Conservation (phyloP, 2,113 vertebrate species). For the Bubalus kerabau region DNA sequence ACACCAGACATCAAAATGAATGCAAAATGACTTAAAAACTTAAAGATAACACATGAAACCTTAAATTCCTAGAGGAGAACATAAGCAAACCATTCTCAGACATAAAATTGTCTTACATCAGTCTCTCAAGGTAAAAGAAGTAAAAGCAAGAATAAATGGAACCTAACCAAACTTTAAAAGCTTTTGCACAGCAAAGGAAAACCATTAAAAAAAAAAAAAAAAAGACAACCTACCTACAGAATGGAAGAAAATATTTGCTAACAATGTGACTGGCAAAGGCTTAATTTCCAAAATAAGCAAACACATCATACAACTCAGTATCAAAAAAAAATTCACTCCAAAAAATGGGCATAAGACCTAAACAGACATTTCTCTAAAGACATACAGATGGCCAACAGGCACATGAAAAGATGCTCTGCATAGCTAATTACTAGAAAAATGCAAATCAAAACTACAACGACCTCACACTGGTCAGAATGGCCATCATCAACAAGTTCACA, state of each 20-base stretch:
- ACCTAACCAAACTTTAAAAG: background rate
- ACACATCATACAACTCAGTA: background rate
- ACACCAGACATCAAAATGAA: background rate
- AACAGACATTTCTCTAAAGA: background rate
- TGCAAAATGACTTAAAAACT: background rate
- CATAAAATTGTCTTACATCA: background rate
- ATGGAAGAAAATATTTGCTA: background rate
- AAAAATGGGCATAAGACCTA: background rate
- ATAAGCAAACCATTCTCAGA: background rate
- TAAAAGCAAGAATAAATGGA: background rate
- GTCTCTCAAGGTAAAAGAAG: background rate
- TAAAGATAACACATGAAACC: background rate
- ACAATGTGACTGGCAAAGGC: background rate
- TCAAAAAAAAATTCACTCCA: background rate
- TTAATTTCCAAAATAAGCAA: background rate
- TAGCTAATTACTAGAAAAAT: background rate
- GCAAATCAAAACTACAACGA: background rate
- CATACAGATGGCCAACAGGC: background rate
- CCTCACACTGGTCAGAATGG: background rate
- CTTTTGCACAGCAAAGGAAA: background rate
- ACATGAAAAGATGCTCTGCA: background rate
- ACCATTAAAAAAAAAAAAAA: background rate
- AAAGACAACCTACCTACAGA: background rate
- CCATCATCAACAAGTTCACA: background rate
- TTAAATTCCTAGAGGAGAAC: background rate